A percentile compares a stretch with the other conserved stretches of the same genome.
Evolutionary conservation across 2,113 vertebrate species (phyloP).

Genomic region (Oceanodroma tethys): DNA sequence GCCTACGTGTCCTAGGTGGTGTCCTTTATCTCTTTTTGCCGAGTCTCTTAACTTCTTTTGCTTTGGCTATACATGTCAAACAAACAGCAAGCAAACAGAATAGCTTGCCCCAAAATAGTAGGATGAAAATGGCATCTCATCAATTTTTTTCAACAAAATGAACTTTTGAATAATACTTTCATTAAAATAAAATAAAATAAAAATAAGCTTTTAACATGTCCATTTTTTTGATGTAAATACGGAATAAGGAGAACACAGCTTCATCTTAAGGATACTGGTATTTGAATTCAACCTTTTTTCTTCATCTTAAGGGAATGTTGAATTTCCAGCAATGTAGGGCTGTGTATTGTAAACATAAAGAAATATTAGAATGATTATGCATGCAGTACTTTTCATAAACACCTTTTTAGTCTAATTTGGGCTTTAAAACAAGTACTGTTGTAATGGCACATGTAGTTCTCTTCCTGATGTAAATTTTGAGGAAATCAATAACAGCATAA

Average conservation of each 20-base stretch:
- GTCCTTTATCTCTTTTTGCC: not conserved
- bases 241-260: not conserved
- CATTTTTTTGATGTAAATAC: not conserved
- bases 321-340: not conserved
- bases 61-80: not conserved
- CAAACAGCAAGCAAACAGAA: not conserved
- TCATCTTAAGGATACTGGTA: not conserved
- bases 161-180: not conserved
- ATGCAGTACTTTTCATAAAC: not conserved
- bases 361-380: not conserved
- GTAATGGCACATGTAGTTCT: conserved; percentile 8
- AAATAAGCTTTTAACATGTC: not conserved
- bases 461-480: conserved; percentile 35
- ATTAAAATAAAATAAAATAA: not conserved
- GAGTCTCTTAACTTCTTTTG: not conserved
- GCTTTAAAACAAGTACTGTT: conserved; percentile 36
- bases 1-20: not conserved
- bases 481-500: conserved; percentile 66
- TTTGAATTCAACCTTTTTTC: not conserved
- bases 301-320: not conserved
- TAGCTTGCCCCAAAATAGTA: not conserved
- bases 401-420: not conserved
- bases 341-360: not conserved
- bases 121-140: not conserved
- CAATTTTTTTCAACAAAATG: not conserved